Evolutionary conservation across 2,888 invertebrate genomes (phyloP).

Genomic region (Cremastinae sp.): DNA sequence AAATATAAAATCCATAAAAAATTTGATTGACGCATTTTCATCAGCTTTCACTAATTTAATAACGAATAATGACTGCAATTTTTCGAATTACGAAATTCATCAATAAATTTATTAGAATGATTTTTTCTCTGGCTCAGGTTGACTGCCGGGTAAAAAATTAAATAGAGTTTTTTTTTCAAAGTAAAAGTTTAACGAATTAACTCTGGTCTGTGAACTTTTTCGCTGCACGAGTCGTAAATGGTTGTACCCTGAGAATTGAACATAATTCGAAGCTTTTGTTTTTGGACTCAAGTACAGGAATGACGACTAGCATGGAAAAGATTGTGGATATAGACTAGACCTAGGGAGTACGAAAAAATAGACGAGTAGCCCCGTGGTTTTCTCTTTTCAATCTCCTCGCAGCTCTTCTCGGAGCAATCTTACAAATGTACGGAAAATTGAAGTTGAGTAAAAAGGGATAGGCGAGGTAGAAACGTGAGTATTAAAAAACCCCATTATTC

Average conservation of each 20-base stretch:
- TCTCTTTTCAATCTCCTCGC: neutral
- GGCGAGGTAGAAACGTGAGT: constrained; percentile 29
- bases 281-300: neutral
- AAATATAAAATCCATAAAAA: too few species aligned
- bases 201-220: too few species aligned
- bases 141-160: too few species aligned
- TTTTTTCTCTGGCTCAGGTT: too few species aligned
- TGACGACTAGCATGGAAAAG: constrained; percentile 2
- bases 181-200: too few species aligned
- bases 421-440: constrained; percentile 12
- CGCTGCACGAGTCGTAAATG: neutral
- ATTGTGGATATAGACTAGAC: constrained; percentile 2
- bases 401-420: constrained; percentile 1
- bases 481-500: constrained; percentile 54
- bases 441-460: neutral
- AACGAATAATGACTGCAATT: too few species aligned
- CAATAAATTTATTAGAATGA: too few species aligned
- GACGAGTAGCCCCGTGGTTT: neutral
- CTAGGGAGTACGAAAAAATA: constrained; percentile 12
- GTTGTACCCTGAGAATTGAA: neutral
- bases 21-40: too few species aligned
- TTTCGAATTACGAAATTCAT: too few species aligned
- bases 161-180: too few species aligned
- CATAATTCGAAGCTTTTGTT: neutral
- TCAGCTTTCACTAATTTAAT: too few species aligned